A percentile compares a stretch with the other conserved stretches of the same genome.
Conservation (phyloP, 2,797 vertebrate species). For the Sitta carolinensis region DNA sequence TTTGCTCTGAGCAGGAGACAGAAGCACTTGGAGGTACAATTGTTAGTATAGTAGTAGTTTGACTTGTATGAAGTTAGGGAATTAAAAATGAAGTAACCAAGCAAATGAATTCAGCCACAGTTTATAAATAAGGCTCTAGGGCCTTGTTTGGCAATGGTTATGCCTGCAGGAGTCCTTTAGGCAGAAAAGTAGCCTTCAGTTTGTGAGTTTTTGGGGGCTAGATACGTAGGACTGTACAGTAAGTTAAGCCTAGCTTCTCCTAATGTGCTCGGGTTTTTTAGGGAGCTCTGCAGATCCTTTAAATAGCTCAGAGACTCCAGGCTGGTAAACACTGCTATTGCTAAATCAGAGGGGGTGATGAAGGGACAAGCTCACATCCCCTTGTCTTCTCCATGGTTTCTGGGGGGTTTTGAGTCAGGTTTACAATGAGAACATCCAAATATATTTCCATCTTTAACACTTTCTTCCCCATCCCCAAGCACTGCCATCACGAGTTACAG, state of each 20-base stretch:
- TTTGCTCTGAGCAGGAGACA: not conserved
- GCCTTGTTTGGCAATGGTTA: not conserved
- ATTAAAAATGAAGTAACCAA: not conserved
- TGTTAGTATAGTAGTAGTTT: not conserved
- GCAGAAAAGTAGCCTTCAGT: not conserved
- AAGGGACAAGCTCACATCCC: not conserved
- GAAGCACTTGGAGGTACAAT: not conserved
- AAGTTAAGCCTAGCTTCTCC: not conserved
- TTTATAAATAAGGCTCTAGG: not conserved
- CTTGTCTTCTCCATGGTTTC: not conserved
- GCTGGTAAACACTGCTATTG: not conserved
- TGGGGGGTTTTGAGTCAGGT: not conserved
- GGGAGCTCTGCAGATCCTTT: not conserved
- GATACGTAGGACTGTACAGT: not conserved
- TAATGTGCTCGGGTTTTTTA: not conserved
- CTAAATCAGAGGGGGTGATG: not conserved
- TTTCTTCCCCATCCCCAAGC: not conserved
- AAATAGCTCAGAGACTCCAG: not conserved
- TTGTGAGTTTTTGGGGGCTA: not conserved
- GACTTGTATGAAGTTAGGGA: not conserved
- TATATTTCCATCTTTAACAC: not conserved
- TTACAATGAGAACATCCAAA: not conserved
- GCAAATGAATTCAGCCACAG: not conserved
- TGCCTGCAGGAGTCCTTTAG: not conserved
- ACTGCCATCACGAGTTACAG: not conserved